Percentiles rank a stretch among this genome's conserved stretches.
Conservation (phyloP, 2,113 vertebrate genomes). For the Siniperca knerii region DNA sequence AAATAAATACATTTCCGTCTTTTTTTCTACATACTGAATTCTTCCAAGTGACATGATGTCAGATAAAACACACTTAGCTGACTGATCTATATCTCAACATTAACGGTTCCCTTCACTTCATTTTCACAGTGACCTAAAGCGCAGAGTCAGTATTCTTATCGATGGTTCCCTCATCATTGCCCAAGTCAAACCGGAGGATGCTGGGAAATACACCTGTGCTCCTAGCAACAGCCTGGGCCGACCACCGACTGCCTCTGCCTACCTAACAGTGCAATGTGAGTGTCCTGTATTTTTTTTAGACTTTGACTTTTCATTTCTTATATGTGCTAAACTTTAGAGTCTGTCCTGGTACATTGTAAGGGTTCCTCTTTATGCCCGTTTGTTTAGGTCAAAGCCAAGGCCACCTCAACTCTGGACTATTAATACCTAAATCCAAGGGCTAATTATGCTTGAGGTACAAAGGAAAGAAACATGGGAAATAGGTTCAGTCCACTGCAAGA, state of each 20-base stretch:
- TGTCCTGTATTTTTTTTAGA: slow-evolving; percentile 36
- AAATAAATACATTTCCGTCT: background rate
- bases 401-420: background rate
- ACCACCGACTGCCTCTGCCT: slow-evolving; percentile 94
- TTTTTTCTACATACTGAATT: background rate
- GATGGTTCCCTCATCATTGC: slow-evolving; percentile 97
- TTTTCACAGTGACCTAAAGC: slow-evolving; percentile 90
- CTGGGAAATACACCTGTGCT: slow-evolving; percentile 96
- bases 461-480: background rate
- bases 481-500: background rate
- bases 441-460: background rate
- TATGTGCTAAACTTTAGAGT: background rate
- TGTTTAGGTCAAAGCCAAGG: slow-evolving; percentile 1
- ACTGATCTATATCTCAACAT: background rate
- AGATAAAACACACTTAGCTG: background rate
- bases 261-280: slow-evolving; percentile 98
- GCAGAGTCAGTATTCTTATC: slow-evolving; percentile 96
- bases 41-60: background rate
- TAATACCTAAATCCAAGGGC: background rate
- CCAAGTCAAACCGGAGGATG: slow-evolving; percentile 95
- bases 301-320: background rate
- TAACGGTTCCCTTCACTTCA: background rate
- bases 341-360: background rate
- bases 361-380: background rate
- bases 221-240: slow-evolving; percentile 98